Evolutionary conservation across 2,797 vertebrate genomes (phyloP).

Genomic region (Gymnothorax reevesii): DNA sequence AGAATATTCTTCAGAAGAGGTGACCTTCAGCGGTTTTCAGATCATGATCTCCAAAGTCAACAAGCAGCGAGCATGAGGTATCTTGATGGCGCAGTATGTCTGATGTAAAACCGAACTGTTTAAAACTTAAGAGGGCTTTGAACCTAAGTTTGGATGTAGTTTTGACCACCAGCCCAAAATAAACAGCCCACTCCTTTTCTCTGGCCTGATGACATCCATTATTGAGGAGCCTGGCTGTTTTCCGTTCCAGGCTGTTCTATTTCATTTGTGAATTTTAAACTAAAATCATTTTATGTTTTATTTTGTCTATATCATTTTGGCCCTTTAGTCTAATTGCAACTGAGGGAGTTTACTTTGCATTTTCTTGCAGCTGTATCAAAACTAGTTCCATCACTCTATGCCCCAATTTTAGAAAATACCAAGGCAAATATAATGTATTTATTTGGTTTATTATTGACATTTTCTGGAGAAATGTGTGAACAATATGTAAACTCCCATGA

Average conservation of each 20-base stretch:
- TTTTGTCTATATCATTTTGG: neutral
- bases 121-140: neutral
- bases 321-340: neutral
- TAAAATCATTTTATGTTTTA: neutral
- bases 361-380: neutral
- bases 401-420: neutral
- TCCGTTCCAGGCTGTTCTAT: neutral
- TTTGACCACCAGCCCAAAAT: neutral
- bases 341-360: too few relatives aligned
- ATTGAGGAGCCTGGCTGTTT: neutral
- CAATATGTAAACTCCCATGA: neutral
- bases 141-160: neutral
- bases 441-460: neutral
- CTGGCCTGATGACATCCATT: neutral
- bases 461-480: too few relatives aligned
- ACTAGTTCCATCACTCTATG: neutral
- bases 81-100: neutral
- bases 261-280: neutral
- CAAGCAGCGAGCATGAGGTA: neutral
- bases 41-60: neutral
- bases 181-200: neutral
- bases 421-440: neutral
- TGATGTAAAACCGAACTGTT: neutral
- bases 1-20: neutral
- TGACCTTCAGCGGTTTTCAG: neutral